Percentiles rank a stretch among this genome's conserved stretches.
Conservation (phyloP, 2,797 vertebrate genomes). For the Pelochelys cantorii region DNA sequence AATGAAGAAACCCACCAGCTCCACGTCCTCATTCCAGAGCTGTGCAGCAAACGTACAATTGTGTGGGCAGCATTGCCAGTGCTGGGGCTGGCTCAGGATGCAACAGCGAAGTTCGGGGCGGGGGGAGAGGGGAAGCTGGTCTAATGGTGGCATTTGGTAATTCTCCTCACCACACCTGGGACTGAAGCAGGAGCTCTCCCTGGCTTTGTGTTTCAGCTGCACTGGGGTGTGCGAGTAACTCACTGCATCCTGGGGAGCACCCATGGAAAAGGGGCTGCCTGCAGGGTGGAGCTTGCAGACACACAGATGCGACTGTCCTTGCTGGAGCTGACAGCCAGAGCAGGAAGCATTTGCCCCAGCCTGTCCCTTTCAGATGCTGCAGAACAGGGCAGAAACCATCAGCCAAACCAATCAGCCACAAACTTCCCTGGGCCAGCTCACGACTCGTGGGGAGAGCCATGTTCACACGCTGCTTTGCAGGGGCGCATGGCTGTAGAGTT, state of each 20-base stretch:
- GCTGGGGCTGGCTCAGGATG: accelerated
- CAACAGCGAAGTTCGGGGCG: not conserved
- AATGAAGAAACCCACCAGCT: not conserved
- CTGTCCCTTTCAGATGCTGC: not conserved
- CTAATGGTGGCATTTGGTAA: not conserved
- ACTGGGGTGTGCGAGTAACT: not conserved
- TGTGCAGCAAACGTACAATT: not conserved
- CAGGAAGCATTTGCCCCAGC: not conserved
- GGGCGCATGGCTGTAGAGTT: too few relatives aligned
- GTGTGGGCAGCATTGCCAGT: not conserved
- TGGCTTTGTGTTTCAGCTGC: too few relatives aligned
- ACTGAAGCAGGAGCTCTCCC: not conserved
- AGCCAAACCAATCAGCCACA: not conserved
- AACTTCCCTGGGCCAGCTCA: not conserved
- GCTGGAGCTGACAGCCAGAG: not conserved
- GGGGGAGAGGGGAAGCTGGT: not conserved
- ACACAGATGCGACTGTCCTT: constrained; percentile 51
- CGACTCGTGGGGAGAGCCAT: not conserved
- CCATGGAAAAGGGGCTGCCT: constrained; percentile 45
- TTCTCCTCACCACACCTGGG: not conserved
- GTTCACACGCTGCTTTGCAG: not conserved
- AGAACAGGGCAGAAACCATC: not conserved
- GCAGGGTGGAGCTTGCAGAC: constrained; percentile 29
- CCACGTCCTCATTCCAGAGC: not conserved
- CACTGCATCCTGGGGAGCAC: constrained; percentile 36